Conservation (phyloP, 2,888 invertebrate genomes). For the Parelbella ahira region DNA sequence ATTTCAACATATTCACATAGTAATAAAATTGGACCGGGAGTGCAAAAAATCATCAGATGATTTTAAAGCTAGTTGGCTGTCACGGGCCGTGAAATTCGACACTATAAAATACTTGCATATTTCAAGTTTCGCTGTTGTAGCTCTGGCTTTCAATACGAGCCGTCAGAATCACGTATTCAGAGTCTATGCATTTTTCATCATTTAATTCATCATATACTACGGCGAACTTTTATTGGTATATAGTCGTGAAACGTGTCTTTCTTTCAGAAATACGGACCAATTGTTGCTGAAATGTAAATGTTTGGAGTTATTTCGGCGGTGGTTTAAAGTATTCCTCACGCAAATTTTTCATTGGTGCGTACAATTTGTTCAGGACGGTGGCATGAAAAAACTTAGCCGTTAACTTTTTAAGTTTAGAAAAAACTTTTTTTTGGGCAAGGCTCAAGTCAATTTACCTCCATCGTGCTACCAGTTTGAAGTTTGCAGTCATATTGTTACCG, state of each 20-base stretch:
- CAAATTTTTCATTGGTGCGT: constrained; percentile 3
- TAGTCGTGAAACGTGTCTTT: constrained; percentile 2
- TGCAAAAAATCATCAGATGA: too few relatives aligned
- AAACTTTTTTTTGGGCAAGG: too few relatives aligned
- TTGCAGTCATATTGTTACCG: constrained; percentile 9
- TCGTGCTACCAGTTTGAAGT: too few relatives aligned
- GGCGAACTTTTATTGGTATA: constrained; percentile 9
- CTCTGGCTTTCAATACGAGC: constrained; percentile 48
- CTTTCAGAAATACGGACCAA: constrained; percentile 4
- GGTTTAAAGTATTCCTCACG: constrained; percentile 4
- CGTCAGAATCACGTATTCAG: constrained; percentile 55
- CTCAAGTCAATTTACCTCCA: too few relatives aligned
- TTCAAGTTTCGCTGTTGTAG: constrained; percentile 40
- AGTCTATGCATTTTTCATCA: constrained; percentile 62
- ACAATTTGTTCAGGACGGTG: constrained; percentile 8
- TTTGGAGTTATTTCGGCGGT: constrained; percentile 6
- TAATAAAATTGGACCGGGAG: too few relatives aligned
- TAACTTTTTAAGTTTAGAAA: too few relatives aligned
- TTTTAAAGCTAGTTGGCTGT: not conserved
- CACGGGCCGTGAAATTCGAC: constrained; percentile 26
- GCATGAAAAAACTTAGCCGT: constrained; percentile 10
- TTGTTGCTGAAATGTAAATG: constrained; percentile 2
- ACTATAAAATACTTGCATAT: constrained; percentile 32
- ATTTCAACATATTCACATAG: too few relatives aligned
- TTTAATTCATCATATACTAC: constrained; percentile 45